A percentile compares a stretch with the other conserved stretches of the same genome.
These are phyloP conservation scores for Bombus affinis DNA, from an alignment of 1,140 invertebrate genomes.

Conservation along the genomic window DNA sequence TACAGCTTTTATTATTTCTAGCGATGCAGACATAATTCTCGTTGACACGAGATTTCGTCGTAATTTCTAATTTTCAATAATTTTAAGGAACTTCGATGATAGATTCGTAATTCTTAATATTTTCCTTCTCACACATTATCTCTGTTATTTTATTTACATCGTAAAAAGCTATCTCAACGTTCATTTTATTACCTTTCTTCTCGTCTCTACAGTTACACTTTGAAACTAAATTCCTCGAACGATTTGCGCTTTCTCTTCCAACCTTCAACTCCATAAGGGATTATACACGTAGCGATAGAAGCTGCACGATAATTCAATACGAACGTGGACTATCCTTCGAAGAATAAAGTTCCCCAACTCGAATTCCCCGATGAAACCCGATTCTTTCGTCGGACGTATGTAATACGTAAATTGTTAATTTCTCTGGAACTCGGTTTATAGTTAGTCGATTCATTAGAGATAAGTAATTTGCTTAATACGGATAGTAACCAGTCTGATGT, in stretches of 20 bases:
- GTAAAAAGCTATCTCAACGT: too few species aligned
- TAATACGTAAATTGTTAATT: conserved; percentile 1
- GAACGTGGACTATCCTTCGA: background rate
- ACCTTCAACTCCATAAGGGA: background rate
- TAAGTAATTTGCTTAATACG: conserved; percentile 5
- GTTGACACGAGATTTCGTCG: too few species aligned
- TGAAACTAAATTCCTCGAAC: background rate
- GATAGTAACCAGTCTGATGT: background rate
- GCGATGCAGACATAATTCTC: background rate
- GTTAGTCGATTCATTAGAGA: background rate
- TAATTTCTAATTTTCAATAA: background rate
- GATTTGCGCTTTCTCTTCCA: background rate
- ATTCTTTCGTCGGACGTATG: background rate
- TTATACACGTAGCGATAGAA: background rate
- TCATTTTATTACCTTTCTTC: too few species aligned
- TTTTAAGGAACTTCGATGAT: background rate
- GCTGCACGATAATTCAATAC: background rate
- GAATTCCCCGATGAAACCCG: background rate
- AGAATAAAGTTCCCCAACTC: background rate
- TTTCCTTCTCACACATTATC: background rate
- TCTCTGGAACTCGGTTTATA: background rate
- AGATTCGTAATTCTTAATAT: background rate
- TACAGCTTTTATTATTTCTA: background rate
- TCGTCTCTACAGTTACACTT: background rate
- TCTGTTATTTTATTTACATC: background rate